Evolutionary conservation across 2,888 invertebrate species (phyloP).

Genomic region (Caenorhabditis drosophilae): DNA sequence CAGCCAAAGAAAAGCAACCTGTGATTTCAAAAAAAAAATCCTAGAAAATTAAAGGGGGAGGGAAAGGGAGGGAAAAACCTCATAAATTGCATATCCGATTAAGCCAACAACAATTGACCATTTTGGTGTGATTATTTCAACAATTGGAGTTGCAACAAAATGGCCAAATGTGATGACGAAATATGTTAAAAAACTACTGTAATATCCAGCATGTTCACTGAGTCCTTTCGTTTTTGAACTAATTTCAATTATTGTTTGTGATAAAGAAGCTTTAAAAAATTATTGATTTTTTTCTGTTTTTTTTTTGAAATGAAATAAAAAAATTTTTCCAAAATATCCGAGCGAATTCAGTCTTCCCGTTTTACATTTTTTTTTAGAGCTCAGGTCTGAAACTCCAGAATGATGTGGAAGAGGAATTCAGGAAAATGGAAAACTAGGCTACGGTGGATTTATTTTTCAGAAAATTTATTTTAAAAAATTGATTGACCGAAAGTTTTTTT

Average conservation of each 20-base stretch:
- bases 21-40: too few relatives aligned
- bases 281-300: too few relatives aligned
- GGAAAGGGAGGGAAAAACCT: too few relatives aligned
- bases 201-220: conserved; percentile 31
- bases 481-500: not conserved
- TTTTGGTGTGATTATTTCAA: conserved; percentile 36
- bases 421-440: not conserved
- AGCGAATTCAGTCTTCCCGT: conserved; percentile 70
- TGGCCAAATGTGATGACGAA: conserved; percentile 35
- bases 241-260: conserved; percentile 32
- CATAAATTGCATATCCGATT: conserved; percentile 29
- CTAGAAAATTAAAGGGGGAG: too few relatives aligned
- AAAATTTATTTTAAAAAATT: too few relatives aligned
- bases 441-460: not conserved
- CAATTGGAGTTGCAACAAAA: conserved; percentile 36
- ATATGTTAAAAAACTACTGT: conserved; percentile 23
- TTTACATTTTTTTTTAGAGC: conserved; percentile 69
- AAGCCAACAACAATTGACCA: conserved; percentile 33
- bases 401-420: not conserved
- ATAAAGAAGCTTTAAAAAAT: conserved; percentile 26
- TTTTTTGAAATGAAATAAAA: conserved; percentile 5
- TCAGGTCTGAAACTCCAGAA: conserved; percentile 68
- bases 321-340: conserved; percentile 65
- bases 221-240: conserved; percentile 22
- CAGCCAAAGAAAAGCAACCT: conserved; percentile 24